Percentiles rank a stretch among this genome's conserved stretches.
Evolutionary conservation across 2,888 invertebrate species (phyloP).

Genomic region (Altica lythri): DNA sequence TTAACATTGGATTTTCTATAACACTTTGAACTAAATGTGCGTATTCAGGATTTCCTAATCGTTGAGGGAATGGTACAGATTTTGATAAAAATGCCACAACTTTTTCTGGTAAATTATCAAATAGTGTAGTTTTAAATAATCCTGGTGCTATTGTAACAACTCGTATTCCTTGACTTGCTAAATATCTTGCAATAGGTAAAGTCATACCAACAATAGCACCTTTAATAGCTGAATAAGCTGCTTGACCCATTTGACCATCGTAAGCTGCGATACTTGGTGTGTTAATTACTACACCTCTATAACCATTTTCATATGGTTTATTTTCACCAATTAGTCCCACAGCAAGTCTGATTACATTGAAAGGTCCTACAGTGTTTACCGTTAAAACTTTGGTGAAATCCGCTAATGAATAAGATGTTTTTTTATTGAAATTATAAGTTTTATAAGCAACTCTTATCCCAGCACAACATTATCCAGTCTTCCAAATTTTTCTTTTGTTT

Average conservation of each 20-base stretch:
- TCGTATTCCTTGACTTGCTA: slow-evolving; percentile 78
- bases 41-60: slow-evolving; percentile 86
- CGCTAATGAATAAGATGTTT: slow-evolving; percentile 70
- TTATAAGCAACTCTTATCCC: slow-evolving; percentile 87
- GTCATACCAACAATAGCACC: slow-evolving; percentile 95
- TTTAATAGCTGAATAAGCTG: slow-evolving; percentile 90
- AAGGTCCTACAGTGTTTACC: slow-evolving; percentile 88
- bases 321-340: slow-evolving; percentile 85
- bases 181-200: slow-evolving; percentile 90
- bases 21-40: slow-evolving; percentile 84
- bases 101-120: slow-evolving; percentile 79
- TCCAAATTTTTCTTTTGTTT: slow-evolving; percentile 80
- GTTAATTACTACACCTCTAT: slow-evolving; percentile 92
- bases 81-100: slow-evolving; percentile 76
- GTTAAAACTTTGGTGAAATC: slow-evolving; percentile 77
- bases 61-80: slow-evolving; percentile 79
- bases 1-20: slow-evolving; percentile 86
- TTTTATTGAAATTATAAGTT: slow-evolving; percentile 87
- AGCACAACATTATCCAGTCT: slow-evolving; percentile 88
- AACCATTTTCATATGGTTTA: slow-evolving; percentile 77
- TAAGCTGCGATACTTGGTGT: slow-evolving; percentile 95
- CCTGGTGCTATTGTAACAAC: slow-evolving; percentile 83
- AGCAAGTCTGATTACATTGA: slow-evolving; percentile 87
- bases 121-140: slow-evolving; percentile 84
- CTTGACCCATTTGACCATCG: slow-evolving; percentile 96